phyloP scores from a whole-genome alignment of 2,113 vertebrate genomes.

The Brachypodius melanocephalos region DNA sequence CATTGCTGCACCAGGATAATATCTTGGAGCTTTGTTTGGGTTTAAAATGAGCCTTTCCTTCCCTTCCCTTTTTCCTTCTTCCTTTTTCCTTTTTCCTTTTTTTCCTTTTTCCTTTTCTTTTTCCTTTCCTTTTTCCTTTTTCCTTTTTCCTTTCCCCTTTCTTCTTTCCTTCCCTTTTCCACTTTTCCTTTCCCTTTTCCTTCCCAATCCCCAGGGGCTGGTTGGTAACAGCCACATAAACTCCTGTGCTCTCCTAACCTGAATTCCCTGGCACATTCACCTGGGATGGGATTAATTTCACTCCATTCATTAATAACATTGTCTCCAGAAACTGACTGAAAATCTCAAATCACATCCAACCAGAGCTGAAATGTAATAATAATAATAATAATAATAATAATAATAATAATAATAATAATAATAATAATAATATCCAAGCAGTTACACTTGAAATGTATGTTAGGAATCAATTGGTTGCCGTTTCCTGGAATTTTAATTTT shows the following conservation, averaged over 20 bases:
- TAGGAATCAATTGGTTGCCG: background rate
- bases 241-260: background rate
- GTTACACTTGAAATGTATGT: background rate
- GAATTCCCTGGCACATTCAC: background rate
- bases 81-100: background rate
- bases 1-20: rapidly evolving
- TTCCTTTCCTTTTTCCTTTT: background rate
- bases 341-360: background rate
- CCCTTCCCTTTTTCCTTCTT: background rate
- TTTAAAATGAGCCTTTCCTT: background rate
- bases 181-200: background rate
- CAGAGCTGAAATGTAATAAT: background rate
- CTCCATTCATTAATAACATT: background rate
- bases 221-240: background rate
- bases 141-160: too few relatives aligned
- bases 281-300: background rate
- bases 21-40: background rate
- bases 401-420: background rate
- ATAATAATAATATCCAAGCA: background rate
- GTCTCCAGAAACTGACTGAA: background rate
- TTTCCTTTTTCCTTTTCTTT: background rate
- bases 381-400: background rate
- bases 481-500: background rate
- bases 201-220: background rate
- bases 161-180: background rate